Evolutionary conservation across 2,113 vertebrate species (phyloP).

Genomic region (Nycticryphes semicollaris): DNA sequence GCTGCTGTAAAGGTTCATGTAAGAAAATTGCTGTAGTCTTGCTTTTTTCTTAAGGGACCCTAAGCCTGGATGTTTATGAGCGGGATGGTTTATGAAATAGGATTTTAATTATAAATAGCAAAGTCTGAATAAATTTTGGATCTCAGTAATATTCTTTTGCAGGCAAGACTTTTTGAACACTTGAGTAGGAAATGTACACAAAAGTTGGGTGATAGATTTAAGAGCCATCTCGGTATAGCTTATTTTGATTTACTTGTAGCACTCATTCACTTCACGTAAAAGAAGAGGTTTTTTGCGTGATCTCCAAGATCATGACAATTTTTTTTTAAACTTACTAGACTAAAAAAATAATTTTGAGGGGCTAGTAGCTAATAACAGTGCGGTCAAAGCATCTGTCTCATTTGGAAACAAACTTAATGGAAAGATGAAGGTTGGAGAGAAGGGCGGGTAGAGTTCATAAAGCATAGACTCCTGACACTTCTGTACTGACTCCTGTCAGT

Average conservation of each 20-base stretch:
- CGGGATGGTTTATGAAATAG: background rate
- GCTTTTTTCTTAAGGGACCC: background rate
- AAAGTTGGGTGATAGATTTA: background rate
- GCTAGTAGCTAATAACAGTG: background rate
- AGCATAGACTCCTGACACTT: background rate
- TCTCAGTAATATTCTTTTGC: background rate
- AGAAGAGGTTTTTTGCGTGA: background rate
- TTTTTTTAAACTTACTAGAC: background rate
- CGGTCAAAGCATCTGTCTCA: background rate
- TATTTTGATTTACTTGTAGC: background rate
- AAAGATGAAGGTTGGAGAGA: background rate
- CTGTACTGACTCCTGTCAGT: background rate
- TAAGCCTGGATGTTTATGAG: background rate
- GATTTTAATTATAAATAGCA: background rate
- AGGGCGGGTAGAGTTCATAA: accelerated
- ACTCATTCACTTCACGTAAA: background rate
- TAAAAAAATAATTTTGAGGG: background rate
- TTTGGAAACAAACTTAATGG: background rate
- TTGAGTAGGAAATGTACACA: background rate
- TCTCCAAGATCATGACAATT: background rate
- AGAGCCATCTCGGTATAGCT: background rate
- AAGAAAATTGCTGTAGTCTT: background rate
- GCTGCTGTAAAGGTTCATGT: background rate
- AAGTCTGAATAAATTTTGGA: background rate
- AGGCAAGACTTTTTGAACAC: background rate